Evolutionary conservation across 2,797 vertebrate genomes (phyloP).

Genomic region (Hydrolagus colliei): DNA sequence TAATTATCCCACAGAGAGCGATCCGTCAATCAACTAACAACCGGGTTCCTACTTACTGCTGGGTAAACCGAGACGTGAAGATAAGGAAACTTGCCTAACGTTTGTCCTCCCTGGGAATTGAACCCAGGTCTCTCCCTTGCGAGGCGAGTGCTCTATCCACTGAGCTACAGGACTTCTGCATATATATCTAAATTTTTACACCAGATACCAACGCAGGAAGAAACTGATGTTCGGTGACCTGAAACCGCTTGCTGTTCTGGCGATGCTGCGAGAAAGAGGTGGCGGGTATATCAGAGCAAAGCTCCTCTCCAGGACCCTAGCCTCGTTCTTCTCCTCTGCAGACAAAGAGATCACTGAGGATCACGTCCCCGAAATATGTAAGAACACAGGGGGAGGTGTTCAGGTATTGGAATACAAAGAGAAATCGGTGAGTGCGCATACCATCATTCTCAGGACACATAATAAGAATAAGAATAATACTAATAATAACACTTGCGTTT

Average conservation of each 20-base stretch:
- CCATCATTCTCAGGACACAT: too few relatives aligned
- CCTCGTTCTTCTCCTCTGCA: constrained; percentile 67
- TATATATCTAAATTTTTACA: not conserved
- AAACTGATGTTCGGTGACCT: constrained; percentile 62
- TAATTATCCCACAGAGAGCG: too few relatives aligned
- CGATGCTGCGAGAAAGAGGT: constrained; percentile 54
- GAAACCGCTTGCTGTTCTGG: constrained; percentile 59
- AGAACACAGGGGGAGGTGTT: constrained; percentile 35
- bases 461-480: too few relatives aligned
- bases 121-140: too few relatives aligned
- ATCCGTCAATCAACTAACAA: too few relatives aligned
- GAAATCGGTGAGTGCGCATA: constrained; percentile 52
- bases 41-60: too few relatives aligned
- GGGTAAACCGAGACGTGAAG: too few relatives aligned
- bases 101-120: too few relatives aligned
- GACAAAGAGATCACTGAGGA: constrained; percentile 52
- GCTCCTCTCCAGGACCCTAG: constrained; percentile 66
- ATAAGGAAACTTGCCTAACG: too few relatives aligned
- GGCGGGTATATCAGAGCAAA: constrained; percentile 67
- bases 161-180: too few relatives aligned
- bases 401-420: constrained; percentile 34
- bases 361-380: constrained; percentile 62
- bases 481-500: too few relatives aligned
- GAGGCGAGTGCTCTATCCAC: too few relatives aligned
- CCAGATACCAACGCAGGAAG: constrained; percentile 59